Conservation (phyloP, 2,888 invertebrate species). For the Nematopogon swammerdamellus region DNA sequence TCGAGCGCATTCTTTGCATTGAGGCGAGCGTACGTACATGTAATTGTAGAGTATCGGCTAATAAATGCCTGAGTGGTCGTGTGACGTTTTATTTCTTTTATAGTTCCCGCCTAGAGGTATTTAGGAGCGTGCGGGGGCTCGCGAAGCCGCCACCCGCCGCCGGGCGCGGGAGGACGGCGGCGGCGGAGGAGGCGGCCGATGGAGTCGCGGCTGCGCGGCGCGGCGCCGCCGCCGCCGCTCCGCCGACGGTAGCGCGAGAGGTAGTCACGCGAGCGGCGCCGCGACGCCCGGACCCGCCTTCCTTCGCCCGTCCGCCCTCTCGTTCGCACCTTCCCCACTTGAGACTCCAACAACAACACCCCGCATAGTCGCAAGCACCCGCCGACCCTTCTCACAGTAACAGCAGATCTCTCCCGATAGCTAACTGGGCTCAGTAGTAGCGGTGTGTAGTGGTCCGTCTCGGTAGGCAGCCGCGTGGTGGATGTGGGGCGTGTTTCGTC, state of each 20-base stretch:
- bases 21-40: too few species aligned
- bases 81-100: constrained; percentile 40
- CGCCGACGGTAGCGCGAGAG: constrained; percentile 25
- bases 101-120: too few species aligned
- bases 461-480: too few species aligned
- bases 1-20: too few species aligned
- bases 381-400: too few species aligned
- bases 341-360: too few species aligned
- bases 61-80: constrained; percentile 46
- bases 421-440: too few species aligned
- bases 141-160: constrained; percentile 1
- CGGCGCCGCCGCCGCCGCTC: constrained; percentile 18
- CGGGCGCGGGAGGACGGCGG: constrained; percentile 5
- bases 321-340: not conserved
- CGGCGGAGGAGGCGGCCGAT: constrained; percentile 4
- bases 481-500: too few species aligned
- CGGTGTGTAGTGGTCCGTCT: too few species aligned
- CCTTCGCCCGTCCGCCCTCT: constrained; percentile 16
- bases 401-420: too few species aligned
- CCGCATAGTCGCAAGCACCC: too few species aligned
- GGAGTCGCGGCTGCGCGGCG: constrained; percentile 19
- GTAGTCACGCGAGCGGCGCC: constrained; percentile 52
- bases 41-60: constrained; percentile 46
- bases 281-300: constrained; percentile 31
- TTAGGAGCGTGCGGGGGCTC: not conserved